These are phyloP conservation scores for Hirtodrosophila trivittata DNA, from an alignment of 2,888 invertebrate genomes.

Conservation along the genomic window DNA sequence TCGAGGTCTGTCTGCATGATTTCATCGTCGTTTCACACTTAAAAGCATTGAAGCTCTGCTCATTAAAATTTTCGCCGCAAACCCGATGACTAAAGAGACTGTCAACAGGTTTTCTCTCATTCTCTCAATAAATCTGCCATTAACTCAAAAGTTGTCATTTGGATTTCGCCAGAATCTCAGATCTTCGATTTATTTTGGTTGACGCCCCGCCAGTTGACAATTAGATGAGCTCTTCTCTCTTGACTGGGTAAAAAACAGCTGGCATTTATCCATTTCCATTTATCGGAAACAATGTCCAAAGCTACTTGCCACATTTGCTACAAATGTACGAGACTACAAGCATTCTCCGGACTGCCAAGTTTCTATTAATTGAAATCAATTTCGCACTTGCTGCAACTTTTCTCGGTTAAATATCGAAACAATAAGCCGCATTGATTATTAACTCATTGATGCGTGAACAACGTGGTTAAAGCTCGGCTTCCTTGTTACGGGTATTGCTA, in stretches of 20 bases:
- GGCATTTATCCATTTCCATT: too few species aligned
- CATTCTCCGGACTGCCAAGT: conserved; percentile 22
- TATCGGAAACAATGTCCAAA: conserved; percentile 5
- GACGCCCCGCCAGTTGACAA: neutral
- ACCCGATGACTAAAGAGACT: conserved; percentile 60
- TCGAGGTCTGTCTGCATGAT: conserved; percentile 57
- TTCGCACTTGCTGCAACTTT: conserved; percentile 65
- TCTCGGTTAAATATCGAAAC: conserved; percentile 58
- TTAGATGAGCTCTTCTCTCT: neutral
- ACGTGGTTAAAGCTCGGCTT: conserved; percentile 41
- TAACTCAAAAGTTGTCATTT: neutral
- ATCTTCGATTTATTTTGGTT: conserved; percentile 14
- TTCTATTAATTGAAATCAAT: conserved; percentile 52
- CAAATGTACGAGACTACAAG: too few species aligned
- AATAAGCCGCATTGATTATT: conserved; percentile 52
- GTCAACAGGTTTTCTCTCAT: conserved; percentile 56
- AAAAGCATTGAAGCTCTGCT: conserved; percentile 37
- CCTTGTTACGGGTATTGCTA: conserved; percentile 51
- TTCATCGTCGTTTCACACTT: conserved; percentile 62
- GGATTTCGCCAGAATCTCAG: conserved; percentile 51
- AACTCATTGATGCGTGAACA: conserved; percentile 62
- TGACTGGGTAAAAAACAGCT: conserved; percentile 38
- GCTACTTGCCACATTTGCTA: conserved; percentile 3
- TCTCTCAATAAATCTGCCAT: neutral
- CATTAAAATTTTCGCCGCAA: conserved; percentile 72